These are phyloP conservation scores for Phalangium opilio DNA, from an alignment of 2,888 invertebrate species.

Conservation along the genomic window DNA sequence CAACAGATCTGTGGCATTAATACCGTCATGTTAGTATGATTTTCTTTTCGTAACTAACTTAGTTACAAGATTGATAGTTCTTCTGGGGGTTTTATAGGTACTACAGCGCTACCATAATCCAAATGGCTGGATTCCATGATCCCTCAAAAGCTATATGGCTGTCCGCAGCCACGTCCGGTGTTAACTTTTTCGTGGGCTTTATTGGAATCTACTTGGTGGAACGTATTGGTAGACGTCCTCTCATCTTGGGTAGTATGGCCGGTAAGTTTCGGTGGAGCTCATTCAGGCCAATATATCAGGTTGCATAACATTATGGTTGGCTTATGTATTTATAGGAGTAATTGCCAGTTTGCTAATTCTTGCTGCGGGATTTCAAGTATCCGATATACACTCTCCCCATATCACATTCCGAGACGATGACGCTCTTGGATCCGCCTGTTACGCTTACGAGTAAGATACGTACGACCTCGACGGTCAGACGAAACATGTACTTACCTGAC, in stretches of 20 bases:
- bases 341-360: constrained; percentile 30
- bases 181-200: constrained; percentile 36
- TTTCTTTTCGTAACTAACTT: background rate
- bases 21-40: constrained; percentile 31
- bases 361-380: constrained; percentile 34
- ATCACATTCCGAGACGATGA: constrained; percentile 19
- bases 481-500: too few species aligned
- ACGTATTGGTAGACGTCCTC: constrained; percentile 32
- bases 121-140: constrained; percentile 32
- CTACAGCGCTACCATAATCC: constrained; percentile 39
- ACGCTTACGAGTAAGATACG: constrained; percentile 6
- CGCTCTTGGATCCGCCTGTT: constrained; percentile 9
- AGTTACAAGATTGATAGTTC: background rate
- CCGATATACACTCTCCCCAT: constrained; percentile 28
- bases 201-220: constrained; percentile 37
- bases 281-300: too few species aligned
- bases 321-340: too few species aligned
- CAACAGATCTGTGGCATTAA: constrained; percentile 41
- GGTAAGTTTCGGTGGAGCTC: constrained; percentile 24
- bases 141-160: constrained; percentile 36
- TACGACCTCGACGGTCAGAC: too few species aligned
- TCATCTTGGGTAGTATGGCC: constrained; percentile 25
- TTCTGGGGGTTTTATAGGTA: constrained; percentile 24
- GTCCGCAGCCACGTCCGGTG: constrained; percentile 30
- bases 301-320: too few species aligned